These are phyloP conservation scores for Boloria euphrosyne DNA, from an alignment of 2,888 invertebrate genomes.

Conservation along the genomic window DNA sequence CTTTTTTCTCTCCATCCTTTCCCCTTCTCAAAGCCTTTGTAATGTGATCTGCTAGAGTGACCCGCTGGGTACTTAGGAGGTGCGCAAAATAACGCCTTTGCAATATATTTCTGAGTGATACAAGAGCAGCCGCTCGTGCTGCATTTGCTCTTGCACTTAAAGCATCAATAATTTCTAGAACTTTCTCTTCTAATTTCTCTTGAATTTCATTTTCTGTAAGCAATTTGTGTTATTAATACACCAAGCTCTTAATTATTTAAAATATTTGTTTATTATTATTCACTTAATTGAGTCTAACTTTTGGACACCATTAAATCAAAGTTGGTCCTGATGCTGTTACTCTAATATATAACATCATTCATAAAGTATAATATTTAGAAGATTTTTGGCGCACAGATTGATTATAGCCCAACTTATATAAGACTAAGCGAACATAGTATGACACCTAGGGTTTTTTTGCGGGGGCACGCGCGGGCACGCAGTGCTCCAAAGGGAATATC, in stretches of 20 bases:
- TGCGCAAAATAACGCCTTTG: slow-evolving; percentile 90
- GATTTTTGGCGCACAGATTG: no score
- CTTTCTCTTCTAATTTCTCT: slow-evolving; percentile 91
- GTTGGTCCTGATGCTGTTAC: no score
- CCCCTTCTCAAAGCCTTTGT: slow-evolving; percentile 92
- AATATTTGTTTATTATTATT: no score
- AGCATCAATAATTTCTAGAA: slow-evolving; percentile 93
- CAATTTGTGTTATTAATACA: not conserved
- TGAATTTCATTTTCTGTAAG: slow-evolving; percentile 78
- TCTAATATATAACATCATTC: no score
- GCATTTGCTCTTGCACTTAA: slow-evolving; percentile 94
- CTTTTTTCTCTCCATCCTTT: slow-evolving; percentile 89
- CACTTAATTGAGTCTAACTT: no score
- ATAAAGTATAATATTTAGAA: no score
- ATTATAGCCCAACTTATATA: no score
- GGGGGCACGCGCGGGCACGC: no score
- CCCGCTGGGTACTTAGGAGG: slow-evolving; percentile 88
- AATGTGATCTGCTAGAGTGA: slow-evolving; percentile 91
- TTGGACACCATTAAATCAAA: not conserved
- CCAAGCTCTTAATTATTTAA: not conserved
- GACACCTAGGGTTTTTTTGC: no score
- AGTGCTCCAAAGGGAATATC: no score
- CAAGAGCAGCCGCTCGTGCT: slow-evolving; percentile 88
- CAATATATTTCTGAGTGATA: slow-evolving; percentile 87
- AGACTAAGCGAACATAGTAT: no score